Base-by-base conservation (phyloP, 1,140 invertebrate species). In the Druon quercuslanigerum region DNA sequence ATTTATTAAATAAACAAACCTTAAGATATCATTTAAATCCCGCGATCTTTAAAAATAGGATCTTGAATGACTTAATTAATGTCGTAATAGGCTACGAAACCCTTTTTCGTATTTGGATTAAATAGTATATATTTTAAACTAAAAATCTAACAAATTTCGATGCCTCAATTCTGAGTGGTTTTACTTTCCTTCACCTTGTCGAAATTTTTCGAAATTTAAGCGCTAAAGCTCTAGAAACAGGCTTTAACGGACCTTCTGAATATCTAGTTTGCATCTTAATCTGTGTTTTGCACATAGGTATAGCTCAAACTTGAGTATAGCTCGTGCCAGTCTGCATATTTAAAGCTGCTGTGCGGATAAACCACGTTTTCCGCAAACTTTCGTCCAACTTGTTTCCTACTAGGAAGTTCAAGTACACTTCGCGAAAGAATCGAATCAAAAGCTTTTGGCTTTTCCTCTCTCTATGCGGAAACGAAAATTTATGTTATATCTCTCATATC, bases 381-480 rank as follows among this genome's bases (percentile, higher is more conserved):
- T 40, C 25, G 33, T 66, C 25, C 46, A 66, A 66, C 60, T 66
- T 46, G 33, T 66, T 66, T 16, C 20, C 60, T 40, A 33, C 11
- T 33, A 66, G 60, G 6, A 17, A 60, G 57, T 33, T 40, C 25
- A 60, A 60, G 12, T 60, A 60, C 46, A 60, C 57, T 60, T 12
- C 57, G 57, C 20, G 13, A 8, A 33, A 66, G 60, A 66, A 66
- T 66, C 40, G 25, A 66, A 46, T 66, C 60, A 66, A 66, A 66
- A 46, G 33, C 60, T 66, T 66, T 9, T 46, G 25, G 40, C 25
- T 66, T 46, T 46, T 66, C 3, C 60, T 66, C 20, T 66, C 40
- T 66, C 7, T 40, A 40, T 66, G 25, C 60, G 60, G 20, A 66
- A 66, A 40, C n/a, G 14, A 25, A 20, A 3, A 66, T 66, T 66